Evolutionary conservation across 2,113 vertebrate species (phyloP), one percentile per base, ranked within the genome.

Genomic region (Solea senegalensis): DNA sequence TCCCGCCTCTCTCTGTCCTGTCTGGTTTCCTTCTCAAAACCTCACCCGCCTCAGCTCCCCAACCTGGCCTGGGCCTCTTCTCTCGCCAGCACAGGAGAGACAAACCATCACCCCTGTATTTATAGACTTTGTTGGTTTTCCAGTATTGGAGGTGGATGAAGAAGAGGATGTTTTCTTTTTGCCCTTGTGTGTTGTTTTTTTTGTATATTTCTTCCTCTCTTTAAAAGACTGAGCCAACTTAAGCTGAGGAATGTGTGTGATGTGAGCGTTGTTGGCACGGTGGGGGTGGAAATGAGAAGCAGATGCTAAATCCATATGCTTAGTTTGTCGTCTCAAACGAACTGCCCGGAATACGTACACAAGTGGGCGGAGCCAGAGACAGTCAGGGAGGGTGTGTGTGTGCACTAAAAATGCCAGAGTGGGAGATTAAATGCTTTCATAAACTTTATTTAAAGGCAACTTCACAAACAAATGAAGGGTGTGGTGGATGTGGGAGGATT

Each of bases 301-400:
- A 93, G 90, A 93, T 93, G 91, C 83, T 84, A 63, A 60, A 78
- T 80, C 72, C 74, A 78, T 80, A 78, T 81, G 77, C 76, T 40
- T 41, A 51, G 74, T 16, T 67, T 62, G 76, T 62, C 66, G 79
- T 76, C 84, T 70, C 63, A 81, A 69, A 81, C 81, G 76, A 34
- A 61, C 74, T 63, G 55, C 77, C 76, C 72, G 75, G 65, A 80
- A 65, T 73, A 54, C 7, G 40, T 72, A 65, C 69, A 65, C 58
- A 62, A 74, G 73, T 74, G 67, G 72, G 84, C 43, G 78, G 82
- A 64, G 64, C 76, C 68, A 69, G 56, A 71, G 72, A 59, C 54
- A 70, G 46, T 27, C 14, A 13, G 48, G 69, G 66, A 62, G n/a
- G 63, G 69, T 4, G 3, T 0, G 0, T 21, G 15, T 59, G 34